These are phyloP conservation scores for Taphrorychus bicolor DNA, from an alignment of 2,888 invertebrate genomes.

Conservation along the genomic window DNA sequence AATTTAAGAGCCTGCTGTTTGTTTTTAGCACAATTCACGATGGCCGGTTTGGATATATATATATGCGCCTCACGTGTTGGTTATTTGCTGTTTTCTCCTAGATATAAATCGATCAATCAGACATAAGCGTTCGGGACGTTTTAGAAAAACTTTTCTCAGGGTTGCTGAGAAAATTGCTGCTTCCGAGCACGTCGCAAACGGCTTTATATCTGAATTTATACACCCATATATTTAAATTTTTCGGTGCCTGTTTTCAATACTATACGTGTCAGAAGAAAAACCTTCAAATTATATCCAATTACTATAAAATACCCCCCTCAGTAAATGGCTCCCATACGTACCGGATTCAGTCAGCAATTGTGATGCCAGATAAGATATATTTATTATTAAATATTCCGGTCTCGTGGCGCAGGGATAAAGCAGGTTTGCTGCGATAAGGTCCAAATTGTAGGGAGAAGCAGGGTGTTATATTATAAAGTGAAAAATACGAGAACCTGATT, in stretches of 20 bases:
- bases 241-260: too few relatives aligned
- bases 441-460: too few relatives aligned
- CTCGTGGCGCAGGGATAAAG: background rate
- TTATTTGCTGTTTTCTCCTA: background rate
- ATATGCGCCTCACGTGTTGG: background rate
- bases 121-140: background rate
- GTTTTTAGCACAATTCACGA: background rate
- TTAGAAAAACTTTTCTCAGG: background rate
- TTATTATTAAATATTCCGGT: background rate
- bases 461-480: too few relatives aligned
- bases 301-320: too few relatives aligned
- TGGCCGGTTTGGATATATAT: background rate
- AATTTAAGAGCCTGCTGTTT: background rate
- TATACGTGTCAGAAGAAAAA: too few relatives aligned
- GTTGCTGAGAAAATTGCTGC: background rate
- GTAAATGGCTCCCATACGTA: background rate
- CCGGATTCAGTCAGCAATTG: background rate
- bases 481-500: too few relatives aligned
- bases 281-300: background rate
- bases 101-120: constrained; percentile 4
- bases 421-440: background rate
- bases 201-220: constrained; percentile 2
- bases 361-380: background rate
- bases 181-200: background rate
- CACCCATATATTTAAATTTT: constrained; percentile 4